These are phyloP conservation scores for Steatornis caripensis DNA, from an alignment of 2,113 vertebrate species.

Conservation along the genomic window DNA sequence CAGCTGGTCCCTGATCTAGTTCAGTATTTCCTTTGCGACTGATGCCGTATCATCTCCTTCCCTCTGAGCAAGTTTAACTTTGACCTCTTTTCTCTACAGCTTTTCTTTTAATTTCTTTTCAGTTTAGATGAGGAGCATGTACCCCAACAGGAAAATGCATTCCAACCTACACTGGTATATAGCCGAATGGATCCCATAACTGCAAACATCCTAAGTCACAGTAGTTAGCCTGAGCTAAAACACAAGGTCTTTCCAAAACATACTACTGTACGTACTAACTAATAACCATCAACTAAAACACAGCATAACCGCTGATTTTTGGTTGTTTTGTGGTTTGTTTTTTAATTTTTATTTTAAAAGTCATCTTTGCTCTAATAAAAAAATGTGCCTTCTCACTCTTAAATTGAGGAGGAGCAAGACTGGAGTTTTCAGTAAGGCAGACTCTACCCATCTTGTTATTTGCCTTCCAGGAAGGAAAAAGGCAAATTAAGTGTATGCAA, in stretches of 20 bases:
- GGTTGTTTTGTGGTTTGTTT: rapidly evolving
- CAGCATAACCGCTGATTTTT: rapidly evolving
- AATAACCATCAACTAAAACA: not conserved
- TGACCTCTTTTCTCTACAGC: not conserved
- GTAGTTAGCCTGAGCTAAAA: too few species aligned
- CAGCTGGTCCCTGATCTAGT: not conserved
- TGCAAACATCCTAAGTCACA: rapidly evolving
- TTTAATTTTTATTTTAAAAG: not conserved
- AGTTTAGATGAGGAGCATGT: not conserved
- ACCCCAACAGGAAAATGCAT: not conserved
- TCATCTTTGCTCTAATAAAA: too few species aligned
- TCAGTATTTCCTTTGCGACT: not conserved
- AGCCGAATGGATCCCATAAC: not conserved
- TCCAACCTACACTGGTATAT: rapidly evolving
- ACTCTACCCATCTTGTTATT: not conserved
- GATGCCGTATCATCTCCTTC: not conserved
- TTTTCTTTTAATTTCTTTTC: not conserved
- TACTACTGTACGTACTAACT: rapidly evolving
- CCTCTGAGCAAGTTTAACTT: not conserved
- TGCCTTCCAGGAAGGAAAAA: not conserved
- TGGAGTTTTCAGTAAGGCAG: not conserved
- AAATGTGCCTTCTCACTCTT: not conserved
- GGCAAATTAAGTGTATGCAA: rapidly evolving
- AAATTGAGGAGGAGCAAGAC: not conserved
- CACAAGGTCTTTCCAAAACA: rapidly evolving